Percentiles rank a stretch among this genome's conserved stretches.
phyloP scores from a whole-genome alignment of 2,113 vertebrate genomes.

The Austrofundulus limnaeus region DNA sequence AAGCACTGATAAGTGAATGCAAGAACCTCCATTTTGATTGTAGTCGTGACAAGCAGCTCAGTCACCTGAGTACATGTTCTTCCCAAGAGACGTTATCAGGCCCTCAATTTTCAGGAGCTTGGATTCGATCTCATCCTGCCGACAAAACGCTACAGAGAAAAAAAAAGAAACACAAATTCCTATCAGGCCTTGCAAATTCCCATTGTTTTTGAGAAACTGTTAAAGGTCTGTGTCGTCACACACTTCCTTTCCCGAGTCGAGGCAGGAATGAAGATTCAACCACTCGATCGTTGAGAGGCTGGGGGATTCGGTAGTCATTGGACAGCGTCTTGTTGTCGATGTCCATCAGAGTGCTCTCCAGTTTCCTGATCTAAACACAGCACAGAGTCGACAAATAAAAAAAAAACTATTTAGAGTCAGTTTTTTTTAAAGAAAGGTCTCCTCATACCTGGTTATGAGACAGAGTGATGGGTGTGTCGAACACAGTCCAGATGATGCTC shows the following conservation, averaged over 20 bases:
- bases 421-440: not conserved
- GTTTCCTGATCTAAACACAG: conserved; percentile 73
- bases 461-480: conserved; percentile 82
- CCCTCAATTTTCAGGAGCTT: conserved; percentile 78
- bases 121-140: conserved; percentile 80
- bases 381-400: not conserved
- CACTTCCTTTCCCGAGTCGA: conserved; percentile 71
- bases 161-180: not conserved
- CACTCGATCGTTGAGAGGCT: conserved; percentile 82
- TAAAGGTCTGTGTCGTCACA: conserved; percentile 24
- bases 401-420: not conserved
- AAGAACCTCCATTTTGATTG: not conserved
- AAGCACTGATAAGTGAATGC: conserved; percentile 1
- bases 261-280: conserved; percentile 86
- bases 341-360: conserved; percentile 86
- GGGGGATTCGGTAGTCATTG: conserved; percentile 83
- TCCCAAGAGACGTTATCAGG: conserved; percentile 77
- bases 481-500: conserved; percentile 88
- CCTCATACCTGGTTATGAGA: conserved; percentile 84
- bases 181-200: not conserved
- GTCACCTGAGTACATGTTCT: conserved; percentile 63
- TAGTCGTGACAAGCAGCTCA: not conserved
- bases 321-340: conserved; percentile 82
- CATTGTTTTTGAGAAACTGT: not conserved
- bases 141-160: conserved; percentile 73